Conservation (phyloP, 2,797 vertebrate genomes). For the Gambusia yucatana region DNA sequence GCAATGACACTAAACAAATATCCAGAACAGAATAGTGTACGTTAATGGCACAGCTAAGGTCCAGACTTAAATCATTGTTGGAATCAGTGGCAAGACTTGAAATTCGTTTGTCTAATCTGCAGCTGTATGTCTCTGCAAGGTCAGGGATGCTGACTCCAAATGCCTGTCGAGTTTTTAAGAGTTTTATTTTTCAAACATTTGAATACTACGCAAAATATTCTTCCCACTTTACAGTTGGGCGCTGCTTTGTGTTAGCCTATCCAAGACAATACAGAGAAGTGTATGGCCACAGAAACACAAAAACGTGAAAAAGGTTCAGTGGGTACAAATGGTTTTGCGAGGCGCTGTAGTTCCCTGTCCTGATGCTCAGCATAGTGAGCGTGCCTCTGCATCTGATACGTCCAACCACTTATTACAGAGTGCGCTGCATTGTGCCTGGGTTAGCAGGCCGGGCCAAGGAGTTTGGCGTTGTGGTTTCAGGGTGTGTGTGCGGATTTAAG, state of each 20-base stretch:
- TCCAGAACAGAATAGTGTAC: neutral
- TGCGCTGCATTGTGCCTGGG: conserved; percentile 75
- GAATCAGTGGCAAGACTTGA: neutral
- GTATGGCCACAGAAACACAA: neutral
- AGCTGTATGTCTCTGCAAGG: too few relatives aligned
- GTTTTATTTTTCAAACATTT: neutral
- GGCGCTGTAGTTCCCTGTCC: conserved; percentile 35
- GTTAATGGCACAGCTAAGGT: neutral
- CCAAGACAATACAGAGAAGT: neutral
- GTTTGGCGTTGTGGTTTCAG: conserved; percentile 74
- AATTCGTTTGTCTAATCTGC: neutral
- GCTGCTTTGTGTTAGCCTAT: neutral
- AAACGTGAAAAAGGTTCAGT: neutral
- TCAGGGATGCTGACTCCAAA: neutral
- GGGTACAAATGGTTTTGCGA: neutral
- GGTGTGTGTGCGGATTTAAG: conserved; percentile 52
- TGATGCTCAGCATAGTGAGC: conserved; percentile 44
- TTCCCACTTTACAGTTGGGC: neutral
- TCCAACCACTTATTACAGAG: conserved; percentile 75
- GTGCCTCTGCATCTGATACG: conserved; percentile 67
- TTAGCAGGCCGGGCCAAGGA: conserved; percentile 69
- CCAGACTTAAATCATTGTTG: neutral
- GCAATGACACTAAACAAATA: neutral
- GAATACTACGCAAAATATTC: neutral
- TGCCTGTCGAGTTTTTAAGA: neutral